phyloP scores from a whole-genome alignment of 2,113 vertebrate genomes.

The Gymnorhina tibicen region DNA sequence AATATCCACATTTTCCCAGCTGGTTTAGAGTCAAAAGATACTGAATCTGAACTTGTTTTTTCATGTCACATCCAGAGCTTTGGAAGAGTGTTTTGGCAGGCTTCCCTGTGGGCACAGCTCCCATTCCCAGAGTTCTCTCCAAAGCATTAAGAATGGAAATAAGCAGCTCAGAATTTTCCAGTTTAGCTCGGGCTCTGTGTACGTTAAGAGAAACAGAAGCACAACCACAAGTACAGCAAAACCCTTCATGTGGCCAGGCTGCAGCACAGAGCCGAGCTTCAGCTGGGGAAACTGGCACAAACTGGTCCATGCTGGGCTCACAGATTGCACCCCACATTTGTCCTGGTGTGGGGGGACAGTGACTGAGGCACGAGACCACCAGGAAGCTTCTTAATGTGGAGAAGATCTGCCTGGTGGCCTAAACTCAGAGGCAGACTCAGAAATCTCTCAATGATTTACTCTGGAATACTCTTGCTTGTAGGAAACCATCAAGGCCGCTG shows the following conservation, averaged over 20 bases:
- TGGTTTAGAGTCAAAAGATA: conserved; percentile 10
- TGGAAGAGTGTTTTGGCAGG: not conserved
- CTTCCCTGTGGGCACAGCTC: not conserved
- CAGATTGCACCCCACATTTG: rapidly evolving
- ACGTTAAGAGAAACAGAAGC: conserved; percentile 2
- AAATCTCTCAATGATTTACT: not conserved
- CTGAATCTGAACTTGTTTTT: conserved; percentile 27
- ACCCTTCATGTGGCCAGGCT: not conserved
- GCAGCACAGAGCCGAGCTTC: not conserved
- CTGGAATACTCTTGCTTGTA: not conserved
- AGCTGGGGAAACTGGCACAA: not conserved
- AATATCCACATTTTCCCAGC: not conserved
- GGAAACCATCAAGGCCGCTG: not conserved
- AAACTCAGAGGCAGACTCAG: not conserved
- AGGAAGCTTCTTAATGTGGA: not conserved
- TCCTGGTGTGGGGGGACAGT: not conserved
- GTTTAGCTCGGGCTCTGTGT: not conserved
- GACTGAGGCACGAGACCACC: not conserved
- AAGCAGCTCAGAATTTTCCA: conserved; percentile 61
- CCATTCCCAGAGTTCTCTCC: conserved; percentile 34
- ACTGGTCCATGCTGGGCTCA: not conserved
- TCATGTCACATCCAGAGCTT: conserved; percentile 28
- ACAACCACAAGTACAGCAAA: not conserved
- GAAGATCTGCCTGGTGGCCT: not conserved
- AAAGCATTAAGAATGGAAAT: conserved; percentile 49